These are phyloP conservation scores for Incurvaria masculella DNA, from an alignment of 2,888 invertebrate species.

Conservation along the genomic window DNA sequence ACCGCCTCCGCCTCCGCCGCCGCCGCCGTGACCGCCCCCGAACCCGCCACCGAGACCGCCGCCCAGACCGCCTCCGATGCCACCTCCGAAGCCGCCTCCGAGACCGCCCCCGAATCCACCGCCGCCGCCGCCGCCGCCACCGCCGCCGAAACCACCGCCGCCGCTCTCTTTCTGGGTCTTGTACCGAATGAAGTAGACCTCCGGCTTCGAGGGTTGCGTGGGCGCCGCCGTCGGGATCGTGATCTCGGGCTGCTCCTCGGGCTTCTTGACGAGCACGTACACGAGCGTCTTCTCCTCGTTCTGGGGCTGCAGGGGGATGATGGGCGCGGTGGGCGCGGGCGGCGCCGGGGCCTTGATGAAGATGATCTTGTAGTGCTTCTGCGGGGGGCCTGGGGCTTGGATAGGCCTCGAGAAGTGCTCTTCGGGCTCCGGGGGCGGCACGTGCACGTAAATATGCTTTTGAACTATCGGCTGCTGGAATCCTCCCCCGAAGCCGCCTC, in stretches of 20 bases:
- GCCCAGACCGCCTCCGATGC: conserved; percentile 19
- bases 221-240: conserved; percentile 51
- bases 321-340: conserved; percentile 59
- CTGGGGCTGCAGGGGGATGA: conserved; percentile 56
- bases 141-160: conserved; percentile 10
- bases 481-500: conserved; percentile 10
- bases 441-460: conserved; percentile 66
- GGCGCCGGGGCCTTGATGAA: conserved; percentile 67
- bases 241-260: conserved; percentile 65
- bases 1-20: conserved; percentile 24
- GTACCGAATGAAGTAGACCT: conserved; percentile 67
- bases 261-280: conserved; percentile 66
- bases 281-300: conserved; percentile 63
- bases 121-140: conserved; percentile 12
- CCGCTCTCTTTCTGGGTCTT: conserved; percentile 45
- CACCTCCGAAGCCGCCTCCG: conserved; percentile 18
- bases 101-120: conserved; percentile 21
- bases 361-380: conserved; percentile 67
- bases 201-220: conserved; percentile 63
- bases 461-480: conserved; percentile 43
- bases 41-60: conserved; percentile 20
- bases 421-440: conserved; percentile 63
- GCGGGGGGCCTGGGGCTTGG: conserved; percentile 37
- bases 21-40: conserved; percentile 20
- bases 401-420: conserved; percentile 48